Evolutionary conservation across 1,140 invertebrate species (phyloP).

Genomic region (Cydia amplana): DNA sequence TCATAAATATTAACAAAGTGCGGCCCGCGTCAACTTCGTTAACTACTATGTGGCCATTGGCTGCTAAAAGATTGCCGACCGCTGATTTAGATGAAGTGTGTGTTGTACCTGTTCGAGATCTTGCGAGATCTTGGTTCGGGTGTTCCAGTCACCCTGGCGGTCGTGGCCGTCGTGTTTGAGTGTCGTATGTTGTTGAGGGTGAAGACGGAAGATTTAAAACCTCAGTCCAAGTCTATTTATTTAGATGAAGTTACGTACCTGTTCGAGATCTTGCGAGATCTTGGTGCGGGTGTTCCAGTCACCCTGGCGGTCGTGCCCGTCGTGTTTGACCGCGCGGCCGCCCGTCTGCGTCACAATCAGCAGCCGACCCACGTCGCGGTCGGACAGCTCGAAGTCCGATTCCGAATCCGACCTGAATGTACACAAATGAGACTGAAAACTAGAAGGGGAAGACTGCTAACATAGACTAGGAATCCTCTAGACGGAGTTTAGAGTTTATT

Average conservation of each 20-base stretch:
- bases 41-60: no score
- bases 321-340: conserved; percentile 84
- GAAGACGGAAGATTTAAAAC: no score
- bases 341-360: conserved; percentile 94
- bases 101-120: conserved; percentile 81
- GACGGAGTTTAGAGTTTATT: no score
- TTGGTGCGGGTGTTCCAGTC: conserved; percentile 91
- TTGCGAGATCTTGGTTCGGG: conserved; percentile 94
- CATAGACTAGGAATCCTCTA: no score
- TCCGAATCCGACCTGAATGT: conserved; percentile 87
- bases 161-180: conserved; percentile 94
- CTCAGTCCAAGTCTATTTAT: no score
- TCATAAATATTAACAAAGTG: no score
- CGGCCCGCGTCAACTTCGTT: no score
- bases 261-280: conserved; percentile 92
- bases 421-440: neutral
- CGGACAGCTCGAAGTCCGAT: conserved; percentile 93
- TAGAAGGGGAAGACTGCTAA: no score
- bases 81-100: no score
- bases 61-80: no score
- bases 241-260: no score
- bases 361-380: conserved; percentile 96
- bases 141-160: conserved; percentile 91
- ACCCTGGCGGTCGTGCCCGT: conserved; percentile 93
- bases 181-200: no score